Percentiles rank a stretch among this genome's conserved stretches.
phyloP scores from a whole-genome alignment of 2,113 vertebrate species.

The Calonectris borealis region DNA sequence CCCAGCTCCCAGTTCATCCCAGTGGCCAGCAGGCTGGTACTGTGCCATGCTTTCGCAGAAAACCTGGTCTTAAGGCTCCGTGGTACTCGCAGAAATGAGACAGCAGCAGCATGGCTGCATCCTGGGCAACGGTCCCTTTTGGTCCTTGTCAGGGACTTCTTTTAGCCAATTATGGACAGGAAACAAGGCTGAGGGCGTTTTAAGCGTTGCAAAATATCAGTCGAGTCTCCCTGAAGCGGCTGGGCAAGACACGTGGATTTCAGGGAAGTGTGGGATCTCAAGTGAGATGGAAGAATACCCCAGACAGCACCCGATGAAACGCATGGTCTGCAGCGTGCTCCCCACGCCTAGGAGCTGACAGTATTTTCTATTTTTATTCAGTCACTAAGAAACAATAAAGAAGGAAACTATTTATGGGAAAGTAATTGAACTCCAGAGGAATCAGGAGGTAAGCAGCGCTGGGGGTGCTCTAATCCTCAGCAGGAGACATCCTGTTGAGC shows the following conservation, averaged over 20 bases:
- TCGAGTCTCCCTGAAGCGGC: background rate
- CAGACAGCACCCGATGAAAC: background rate
- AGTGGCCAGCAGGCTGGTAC: background rate
- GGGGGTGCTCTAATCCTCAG: background rate
- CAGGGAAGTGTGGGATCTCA: background rate
- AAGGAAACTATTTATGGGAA: slow-evolving; percentile 18
- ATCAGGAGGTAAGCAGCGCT: background rate
- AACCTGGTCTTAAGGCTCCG: background rate
- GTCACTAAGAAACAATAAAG: slow-evolving; percentile 24
- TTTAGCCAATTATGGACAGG: background rate
- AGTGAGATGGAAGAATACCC: background rate
- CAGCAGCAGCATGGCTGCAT: background rate
- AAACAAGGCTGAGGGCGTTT: background rate
- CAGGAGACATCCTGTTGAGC: background rate
- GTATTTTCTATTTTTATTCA: slow-evolving; percentile 14
- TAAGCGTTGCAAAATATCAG: background rate
- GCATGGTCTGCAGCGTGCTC: background rate
- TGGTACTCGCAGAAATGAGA: background rate
- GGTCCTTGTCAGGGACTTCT: background rate
- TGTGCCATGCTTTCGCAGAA: background rate
- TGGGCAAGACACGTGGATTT: background rate
- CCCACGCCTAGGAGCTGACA: background rate
- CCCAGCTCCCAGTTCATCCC: background rate
- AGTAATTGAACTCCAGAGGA: background rate
- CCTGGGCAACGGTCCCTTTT: background rate